Base-by-base conservation (phyloP, 2,888 invertebrate species). In the Seira ritae region DNA sequence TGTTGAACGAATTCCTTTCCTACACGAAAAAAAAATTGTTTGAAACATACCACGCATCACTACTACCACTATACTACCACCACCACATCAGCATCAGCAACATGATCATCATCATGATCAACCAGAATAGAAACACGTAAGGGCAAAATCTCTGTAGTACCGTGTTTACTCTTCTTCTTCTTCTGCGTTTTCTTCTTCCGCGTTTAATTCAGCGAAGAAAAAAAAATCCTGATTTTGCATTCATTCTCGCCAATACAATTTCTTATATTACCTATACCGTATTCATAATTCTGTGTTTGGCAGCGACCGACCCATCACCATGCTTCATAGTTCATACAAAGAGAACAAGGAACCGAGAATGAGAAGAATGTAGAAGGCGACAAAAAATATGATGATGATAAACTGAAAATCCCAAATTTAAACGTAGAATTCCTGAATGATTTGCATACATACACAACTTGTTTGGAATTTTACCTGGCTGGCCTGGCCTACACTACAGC, bases 161-260 rank as follows among this genome's bases (percentile, higher is more conserved):
- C 69, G 2, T 17, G 10, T 50, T 70, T 50, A 10, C 46, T 24
- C 55, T 68, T n/a, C 55, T 76, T 65, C 60, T 12, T 60, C n/a
- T 60, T 60, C 17, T n/a, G 17, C 42, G n/a, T 20, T n/a, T 23
- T 55, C 60, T 77, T 70, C 77, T 77, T 77, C 77, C 77, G 77
- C 68, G 77, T 69, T 77, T 31, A 69, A 55, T 17, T 55, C 22
- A 66, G 19, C 55, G 22, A n/a, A n/a, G n/a, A 42, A 42, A 42
- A 42, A 42, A 8, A 42, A 42, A 12, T 42, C 12, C 6, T 42
- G 42, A 42, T 12, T 42, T 42, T 42, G 42, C 42, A 42, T 42
- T 42, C 42, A n/a, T n/a, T n/a, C n/a, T n/a, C n/a, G n/a, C n/a
- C n/a, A n/a, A n/a, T n/a, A n/a, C n/a, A n/a, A n/a, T n/a, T n/a